Base-by-base conservation (phyloP, 2,888 invertebrate species). In the Fragum fragum region DNA sequence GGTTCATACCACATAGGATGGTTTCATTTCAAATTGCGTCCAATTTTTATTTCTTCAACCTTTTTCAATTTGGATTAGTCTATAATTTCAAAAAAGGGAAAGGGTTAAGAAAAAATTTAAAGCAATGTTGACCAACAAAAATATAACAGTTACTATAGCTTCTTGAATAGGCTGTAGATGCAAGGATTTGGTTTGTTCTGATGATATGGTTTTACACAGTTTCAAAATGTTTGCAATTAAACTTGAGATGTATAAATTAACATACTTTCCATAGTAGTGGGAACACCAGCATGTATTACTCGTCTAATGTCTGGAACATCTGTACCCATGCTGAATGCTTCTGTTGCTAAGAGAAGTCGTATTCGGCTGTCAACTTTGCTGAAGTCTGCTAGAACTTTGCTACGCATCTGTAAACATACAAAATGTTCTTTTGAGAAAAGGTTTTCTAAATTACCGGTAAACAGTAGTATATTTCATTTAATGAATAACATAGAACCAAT, bases 311-410 rank as follows among this genome's bases (percentile, higher is more conserved):
- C 66, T 29, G 42, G 28, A 14, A 63, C 47, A 47, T 73, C 61
- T 26, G 63, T 63, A 14, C 73, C 73, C 72, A 73, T 73, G 42
- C 73, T 73, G 26, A 57, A 73, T 18, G 73, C 73, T 26, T 73
- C 61, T 14, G 61, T 73, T 23, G 59, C 73, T 57, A 73, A 59
- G n/a, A 73, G 32, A 18, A 73, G 18, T 26, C 42, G 21, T 52
- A 70, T 47, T 47, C n/a, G 47, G 47, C 47, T 47, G 47, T 47
- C 6, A 18, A 6, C 47, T 47, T 47, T 47, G 47, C 47, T 47
- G n/a, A 47, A 47, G 47, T 47, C 47, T 47, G 47, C 47, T 47
- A 47, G 47, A 47, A 47, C 47, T 3, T 47, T 47, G 47, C 47
- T 47, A n/a, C 6, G 47, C 47, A 47, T 47, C 47, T 47, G 47